These are phyloP conservation scores for Ceratitis capitata DNA, from an alignment of 1,140 invertebrate species.

Conservation along the genomic window DNA sequence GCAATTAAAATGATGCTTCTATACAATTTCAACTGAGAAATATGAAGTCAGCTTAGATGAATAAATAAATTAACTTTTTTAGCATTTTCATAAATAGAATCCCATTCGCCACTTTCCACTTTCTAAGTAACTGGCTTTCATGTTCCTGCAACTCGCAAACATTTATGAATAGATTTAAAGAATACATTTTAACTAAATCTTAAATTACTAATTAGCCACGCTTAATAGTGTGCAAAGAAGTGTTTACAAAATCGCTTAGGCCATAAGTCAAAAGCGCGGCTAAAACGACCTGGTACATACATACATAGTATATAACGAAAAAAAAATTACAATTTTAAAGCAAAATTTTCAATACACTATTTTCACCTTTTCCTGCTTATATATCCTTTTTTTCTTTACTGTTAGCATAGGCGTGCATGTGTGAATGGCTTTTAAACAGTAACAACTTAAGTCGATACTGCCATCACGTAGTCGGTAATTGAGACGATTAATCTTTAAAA, in stretches of 20 bases:
- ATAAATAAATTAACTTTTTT: no score
- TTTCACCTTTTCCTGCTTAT: neutral
- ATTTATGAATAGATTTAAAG: conserved; percentile 6
- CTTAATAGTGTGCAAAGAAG: neutral
- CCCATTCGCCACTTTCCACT: no score
- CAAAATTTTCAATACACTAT: conserved; percentile 5
- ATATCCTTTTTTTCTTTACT: neutral
- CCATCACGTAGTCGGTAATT: neutral
- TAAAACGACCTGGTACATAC: neutral
- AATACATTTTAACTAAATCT: conserved; percentile 15
- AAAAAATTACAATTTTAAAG: neutral
- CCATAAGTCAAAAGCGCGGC: neutral
- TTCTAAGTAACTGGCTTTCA: no score
- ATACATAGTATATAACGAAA: neutral
- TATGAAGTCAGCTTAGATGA: no score
- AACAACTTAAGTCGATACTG: neutral
- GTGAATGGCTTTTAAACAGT: neutral
- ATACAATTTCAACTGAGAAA: no score
- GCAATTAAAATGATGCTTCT: no score
- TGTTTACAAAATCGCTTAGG: neutral
- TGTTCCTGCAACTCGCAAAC: neutral
- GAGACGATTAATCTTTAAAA: conserved; percentile 68
- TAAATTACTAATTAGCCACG: neutral
- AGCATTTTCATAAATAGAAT: no score
- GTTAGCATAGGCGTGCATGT: neutral